Percentiles rank a stretch among this genome's conserved stretches.
Conservation (phyloP, 1,140 invertebrate genomes). For the Anthonomus grandis region DNA sequence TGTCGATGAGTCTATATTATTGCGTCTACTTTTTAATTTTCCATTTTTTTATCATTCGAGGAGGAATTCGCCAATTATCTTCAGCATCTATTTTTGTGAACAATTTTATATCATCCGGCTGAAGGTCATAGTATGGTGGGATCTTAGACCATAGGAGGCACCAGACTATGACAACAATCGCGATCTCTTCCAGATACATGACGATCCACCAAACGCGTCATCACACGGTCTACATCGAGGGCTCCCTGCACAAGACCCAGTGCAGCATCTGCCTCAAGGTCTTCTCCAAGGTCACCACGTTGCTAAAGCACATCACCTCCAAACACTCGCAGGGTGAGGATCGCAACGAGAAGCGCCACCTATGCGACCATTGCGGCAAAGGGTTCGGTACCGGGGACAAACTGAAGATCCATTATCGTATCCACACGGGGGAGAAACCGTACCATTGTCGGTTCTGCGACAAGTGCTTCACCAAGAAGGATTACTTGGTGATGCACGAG, state of each 20-base stretch:
- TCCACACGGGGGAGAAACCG: constrained; percentile 54
- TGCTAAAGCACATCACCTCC: constrained; percentile 55
- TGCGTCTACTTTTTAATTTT: too few relatives aligned
- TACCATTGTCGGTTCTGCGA: constrained; percentile 54
- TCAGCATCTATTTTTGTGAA: too few relatives aligned
- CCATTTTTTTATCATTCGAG: too few relatives aligned
- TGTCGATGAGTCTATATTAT: too few relatives aligned
- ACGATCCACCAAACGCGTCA: constrained; percentile 47
- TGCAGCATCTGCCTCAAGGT: constrained; percentile 49
- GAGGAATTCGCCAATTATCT: too few relatives aligned
- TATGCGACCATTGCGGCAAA: constrained; percentile 48
- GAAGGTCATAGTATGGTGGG: too few relatives aligned
- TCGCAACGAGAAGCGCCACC: constrained; percentile 30
- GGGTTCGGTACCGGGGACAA: constrained; percentile 59
- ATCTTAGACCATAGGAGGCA: too few relatives aligned
- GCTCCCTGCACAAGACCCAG: constrained; percentile 36
- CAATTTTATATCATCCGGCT: too few relatives aligned
- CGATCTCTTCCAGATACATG: constrained; percentile 38
- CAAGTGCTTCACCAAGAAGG: constrained; percentile 54
- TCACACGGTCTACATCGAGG: constrained; percentile 47
- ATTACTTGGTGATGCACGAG: constrained; percentile 57
- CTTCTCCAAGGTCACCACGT: constrained; percentile 48
- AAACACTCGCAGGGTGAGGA: constrained; percentile 47
- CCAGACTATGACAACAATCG: too few relatives aligned
- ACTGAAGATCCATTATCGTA: constrained; percentile 60